Base-by-base conservation (phyloP, 2,113 vertebrate species). In the Planiliza haematocheilus region DNA sequence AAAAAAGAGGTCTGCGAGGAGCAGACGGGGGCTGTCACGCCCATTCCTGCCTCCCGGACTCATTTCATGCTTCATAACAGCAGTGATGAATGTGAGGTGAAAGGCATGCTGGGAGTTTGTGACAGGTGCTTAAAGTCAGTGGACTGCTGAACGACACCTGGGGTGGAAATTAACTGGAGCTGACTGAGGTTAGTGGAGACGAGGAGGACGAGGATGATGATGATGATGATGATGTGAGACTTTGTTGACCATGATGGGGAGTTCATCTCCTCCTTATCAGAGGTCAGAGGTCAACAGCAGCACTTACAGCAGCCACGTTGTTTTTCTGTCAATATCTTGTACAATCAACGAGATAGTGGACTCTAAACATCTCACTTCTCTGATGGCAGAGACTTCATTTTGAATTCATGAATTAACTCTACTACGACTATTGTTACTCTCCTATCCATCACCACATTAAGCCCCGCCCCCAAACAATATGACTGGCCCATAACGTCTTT, bases 91-190 rank as follows among this genome's bases (percentile, higher is more conserved):
- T 60, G 24, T 8, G 43, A 79, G 82, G 74, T 76, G 82, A 83
- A 86, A 85, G 48, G 79, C 77, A 85, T 82, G 14, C 62, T 83
- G 84, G 72, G 82, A 85, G 66, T 42, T 69, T 60, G 16, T 41
- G 76, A 73, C 74, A 64, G 78, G 70, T 67, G 64, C 73, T 66
- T 46, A 36, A 58, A 77, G 50, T 70, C 52, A 17, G 57, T 43
- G 14, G 11, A 7, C 16, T 43, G 73, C 48, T 36, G 34, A 53
- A n/a, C 2, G 9, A 61, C 43, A 16, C 50, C 67, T 2, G 2
- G n/a, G 11, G 67, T 21, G 63, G 21, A 30, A 52, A 50, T 64
- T 1, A 55, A 57, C 53, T 51, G 60, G 62, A 52, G 39, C 0
- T 17, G 43, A 59, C 53, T 57, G 55, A 63, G 17, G 18, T 20